Evolutionary conservation across 2,888 invertebrate species (phyloP), one percentile per base, ranked within the genome.

Genomic region (Ceramica pisi): DNA sequence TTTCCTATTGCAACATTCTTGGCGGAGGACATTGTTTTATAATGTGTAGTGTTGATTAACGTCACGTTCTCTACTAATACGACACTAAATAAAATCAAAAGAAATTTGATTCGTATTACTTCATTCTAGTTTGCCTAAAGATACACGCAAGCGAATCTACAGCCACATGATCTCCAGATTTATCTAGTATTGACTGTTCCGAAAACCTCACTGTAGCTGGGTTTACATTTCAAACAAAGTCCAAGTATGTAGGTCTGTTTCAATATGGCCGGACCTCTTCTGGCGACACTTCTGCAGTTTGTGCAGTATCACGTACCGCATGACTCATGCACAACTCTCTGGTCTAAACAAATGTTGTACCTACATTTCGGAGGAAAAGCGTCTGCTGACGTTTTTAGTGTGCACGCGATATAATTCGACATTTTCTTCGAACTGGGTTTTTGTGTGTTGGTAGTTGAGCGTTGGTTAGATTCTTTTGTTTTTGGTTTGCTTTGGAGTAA

Each of bases 201-300:
- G 7, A 65, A 61, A 38, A 35, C 35, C 55, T 48, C 21, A 50
- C 38, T 57, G 5, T 19, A 50, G 14, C 26, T 10, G 23, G 21
- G 57, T 59, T 50, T 55, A 46, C 62, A 56, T 23, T 66, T n/a
- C 44, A 69, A 68, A 68, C 65, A 66, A 70, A 63, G 53, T 56
- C 23, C 21, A 23, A 6, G 23, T 61, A 23, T 8, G 23, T 61
- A 44, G 53, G 10, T 70, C 55, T 60, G 70, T 73, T 62, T 57
- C 75, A 67, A 79, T 68, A 79, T 57, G 44, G 57, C 57, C 9
- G 64, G 35, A 51, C 38, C 67, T 62, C 60, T 78, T 63, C 31
- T 21, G 57, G 51, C 61, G 67, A 21, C 62, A 55, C 21, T 57
- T 72, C 67, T 82, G 83, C 82, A 85, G 72, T 62, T 67, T 61